phyloP scores from a whole-genome alignment of 64 coral and sea anemone genomes.

The Acropora yongei region DNA sequence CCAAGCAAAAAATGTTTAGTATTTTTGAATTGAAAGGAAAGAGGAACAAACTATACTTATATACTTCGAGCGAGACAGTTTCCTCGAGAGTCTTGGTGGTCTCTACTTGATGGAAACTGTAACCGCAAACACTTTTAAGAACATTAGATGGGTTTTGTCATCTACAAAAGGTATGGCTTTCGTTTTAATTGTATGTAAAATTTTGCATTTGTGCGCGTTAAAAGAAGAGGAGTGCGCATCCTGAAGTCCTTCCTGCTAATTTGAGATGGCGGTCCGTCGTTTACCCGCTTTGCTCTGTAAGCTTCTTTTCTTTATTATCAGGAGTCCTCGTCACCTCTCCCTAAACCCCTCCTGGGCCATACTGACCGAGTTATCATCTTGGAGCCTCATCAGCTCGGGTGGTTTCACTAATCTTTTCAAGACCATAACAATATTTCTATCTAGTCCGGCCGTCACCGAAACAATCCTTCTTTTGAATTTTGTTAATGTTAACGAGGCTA shows the following conservation, averaged over 20 bases:
- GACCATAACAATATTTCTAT: conserved; percentile 69
- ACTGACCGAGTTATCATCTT: conserved; percentile 87
- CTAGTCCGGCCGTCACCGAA: too few relatives aligned
- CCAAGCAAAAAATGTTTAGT: too few relatives aligned
- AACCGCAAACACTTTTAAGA: too few relatives aligned
- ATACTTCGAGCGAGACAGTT: background rate
- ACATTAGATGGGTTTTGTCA: too few relatives aligned
- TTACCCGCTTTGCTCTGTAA: conserved; percentile 71
- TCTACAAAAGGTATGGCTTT: too few relatives aligned
- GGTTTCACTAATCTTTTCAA: conserved; percentile 73
- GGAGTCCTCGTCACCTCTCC: conserved; percentile 70
- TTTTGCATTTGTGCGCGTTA: too few relatives aligned
- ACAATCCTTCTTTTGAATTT: too few relatives aligned
- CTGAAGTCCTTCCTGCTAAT: conserved; percentile 76
- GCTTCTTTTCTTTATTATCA: conserved; percentile 86
- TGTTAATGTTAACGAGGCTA: too few relatives aligned
- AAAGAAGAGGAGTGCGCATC: too few relatives aligned
- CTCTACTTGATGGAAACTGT: too few relatives aligned
- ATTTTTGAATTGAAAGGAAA: background rate
- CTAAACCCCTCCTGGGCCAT: conserved; percentile 29
- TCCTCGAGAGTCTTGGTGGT: too few relatives aligned
- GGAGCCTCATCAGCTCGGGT: conserved; percentile 61
- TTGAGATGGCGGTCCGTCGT: conserved; percentile 68
- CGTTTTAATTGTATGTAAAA: background rate
- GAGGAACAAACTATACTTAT: background rate